A percentile compares a stretch with the other conserved stretches of the same genome.
These are phyloP conservation scores for Centropristis striata DNA, from an alignment of 2,113 vertebrate genomes.

Conservation along the genomic window DNA sequence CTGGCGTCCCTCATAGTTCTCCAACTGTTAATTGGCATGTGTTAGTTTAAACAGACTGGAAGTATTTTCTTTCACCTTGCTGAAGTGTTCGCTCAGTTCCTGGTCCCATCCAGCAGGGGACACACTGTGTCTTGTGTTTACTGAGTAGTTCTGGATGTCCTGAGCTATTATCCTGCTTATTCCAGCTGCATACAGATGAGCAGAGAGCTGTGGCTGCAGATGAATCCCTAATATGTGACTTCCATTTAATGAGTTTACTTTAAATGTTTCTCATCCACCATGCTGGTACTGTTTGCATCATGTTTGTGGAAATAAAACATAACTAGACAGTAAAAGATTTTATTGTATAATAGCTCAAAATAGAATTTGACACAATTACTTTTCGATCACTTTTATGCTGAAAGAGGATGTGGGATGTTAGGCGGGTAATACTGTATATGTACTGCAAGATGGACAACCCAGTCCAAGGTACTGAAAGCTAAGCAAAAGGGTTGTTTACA, in stretches of 20 bases:
- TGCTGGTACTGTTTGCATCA: not conserved
- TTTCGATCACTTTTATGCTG: slow-evolving; percentile 65
- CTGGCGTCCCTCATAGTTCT: too few species aligned
- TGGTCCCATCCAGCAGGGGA: slow-evolving; percentile 61
- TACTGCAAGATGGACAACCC: slow-evolving; percentile 45
- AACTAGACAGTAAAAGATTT: slow-evolving; percentile 46
- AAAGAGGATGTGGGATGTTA: slow-evolving; percentile 55
- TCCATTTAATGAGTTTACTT: too few species aligned
- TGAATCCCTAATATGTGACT: not conserved
- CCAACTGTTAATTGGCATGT: not conserved
- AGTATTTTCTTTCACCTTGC: not conserved
- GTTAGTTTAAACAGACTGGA: not conserved
- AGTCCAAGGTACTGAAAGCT: slow-evolving; percentile 59
- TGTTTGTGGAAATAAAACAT: not conserved
- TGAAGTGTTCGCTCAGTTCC: slow-evolving; percentile 23
- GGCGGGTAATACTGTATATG: slow-evolving; percentile 43
- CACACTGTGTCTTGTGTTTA: slow-evolving; percentile 49
- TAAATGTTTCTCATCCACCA: not conserved
- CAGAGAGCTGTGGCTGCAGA: not conserved
- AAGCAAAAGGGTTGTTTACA: slow-evolving; percentile 72
- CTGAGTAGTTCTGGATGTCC: not conserved
- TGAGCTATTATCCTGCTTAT: slow-evolving; percentile 17
- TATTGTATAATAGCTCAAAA: slow-evolving; percentile 74
- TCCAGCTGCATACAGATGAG: slow-evolving; percentile 5
- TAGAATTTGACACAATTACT: slow-evolving; percentile 77